Percentiles rank a stretch among this genome's conserved stretches.
phyloP scores from a whole-genome alignment of 2,888 invertebrate species.

The Apotomis turbidana region DNA sequence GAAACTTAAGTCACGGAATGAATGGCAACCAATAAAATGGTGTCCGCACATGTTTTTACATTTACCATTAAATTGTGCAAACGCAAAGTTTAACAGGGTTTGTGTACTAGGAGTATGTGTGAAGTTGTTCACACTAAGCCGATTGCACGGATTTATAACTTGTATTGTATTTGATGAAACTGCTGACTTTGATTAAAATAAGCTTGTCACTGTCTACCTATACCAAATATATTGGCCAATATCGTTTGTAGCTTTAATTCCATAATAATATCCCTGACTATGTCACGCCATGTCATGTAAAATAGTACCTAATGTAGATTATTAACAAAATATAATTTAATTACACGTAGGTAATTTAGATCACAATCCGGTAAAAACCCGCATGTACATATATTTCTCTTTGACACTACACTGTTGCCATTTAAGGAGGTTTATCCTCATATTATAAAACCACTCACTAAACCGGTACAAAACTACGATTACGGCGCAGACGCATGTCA shows the following conservation, averaged over 20 bases:
- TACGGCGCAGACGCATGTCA: conserved; percentile 12
- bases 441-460: conserved; percentile 16
- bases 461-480: conserved; percentile 11
- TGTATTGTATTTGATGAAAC: no score
- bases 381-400: neutral
- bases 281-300: no score
- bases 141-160: neutral
- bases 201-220: no score
- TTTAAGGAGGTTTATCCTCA: conserved; percentile 15
- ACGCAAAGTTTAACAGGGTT: neutral
- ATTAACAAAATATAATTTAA: neutral
- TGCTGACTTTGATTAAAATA: no score
- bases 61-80: neutral
- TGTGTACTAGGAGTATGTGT: neutral
- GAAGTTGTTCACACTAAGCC: neutral
- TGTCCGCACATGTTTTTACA: conserved; percentile 9
- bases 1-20: conserved; percentile 13
- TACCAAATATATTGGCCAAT: no score
- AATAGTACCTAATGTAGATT: neutral
- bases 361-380: neutral
- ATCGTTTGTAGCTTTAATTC: no score
- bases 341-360: neutral
- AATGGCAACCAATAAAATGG: conserved; percentile 22
- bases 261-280: no score
- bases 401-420: conserved; percentile 11